These are phyloP conservation scores for Cecidostiba fungosa DNA, from an alignment of 2,888 invertebrate genomes.

Conservation along the genomic window DNA sequence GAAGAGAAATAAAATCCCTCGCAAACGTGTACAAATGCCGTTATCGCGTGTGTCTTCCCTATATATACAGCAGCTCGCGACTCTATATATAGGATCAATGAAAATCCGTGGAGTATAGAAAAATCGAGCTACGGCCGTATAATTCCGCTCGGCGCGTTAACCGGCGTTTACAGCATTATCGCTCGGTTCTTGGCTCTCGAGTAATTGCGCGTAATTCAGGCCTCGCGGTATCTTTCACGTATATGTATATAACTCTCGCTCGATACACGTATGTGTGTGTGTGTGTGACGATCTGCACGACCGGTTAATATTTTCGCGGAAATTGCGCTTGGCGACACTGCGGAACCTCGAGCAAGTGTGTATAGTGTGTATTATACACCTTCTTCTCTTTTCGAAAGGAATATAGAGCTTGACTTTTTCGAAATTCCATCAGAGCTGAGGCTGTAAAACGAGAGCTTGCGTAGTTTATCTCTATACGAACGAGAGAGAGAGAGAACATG, in stretches of 20 bases:
- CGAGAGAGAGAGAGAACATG: not conserved
- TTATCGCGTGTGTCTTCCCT: conserved; percentile 30
- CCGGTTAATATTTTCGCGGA: conserved; percentile 49
- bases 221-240: conserved; percentile 18
- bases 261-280: not conserved
- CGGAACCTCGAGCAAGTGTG: not conserved
- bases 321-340: conserved; percentile 27
- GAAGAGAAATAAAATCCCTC: not conserved
- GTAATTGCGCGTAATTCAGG: conserved; percentile 69
- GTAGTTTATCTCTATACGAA: conserved; percentile 2
- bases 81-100: conserved; percentile 10
- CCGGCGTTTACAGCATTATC: conserved; percentile 68
- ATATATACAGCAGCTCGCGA: no score
- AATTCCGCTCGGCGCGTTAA: conserved; percentile 50
- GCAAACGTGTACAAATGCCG: conserved; percentile 36
- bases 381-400: not conserved
- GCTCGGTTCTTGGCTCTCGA: conserved; percentile 59
- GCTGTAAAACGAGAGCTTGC: conserved; percentile 50
- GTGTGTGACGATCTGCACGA: not conserved
- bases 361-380: not conserved
- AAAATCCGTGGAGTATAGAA: conserved; percentile 4
- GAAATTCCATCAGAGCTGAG: not conserved
- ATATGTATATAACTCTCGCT: conserved; percentile 12
- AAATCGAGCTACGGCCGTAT: conserved; percentile 37
- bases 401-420: not conserved